These are phyloP conservation scores for Eurytoma adleriae DNA, from an alignment of 2,888 invertebrate genomes.

Conservation along the genomic window DNA sequence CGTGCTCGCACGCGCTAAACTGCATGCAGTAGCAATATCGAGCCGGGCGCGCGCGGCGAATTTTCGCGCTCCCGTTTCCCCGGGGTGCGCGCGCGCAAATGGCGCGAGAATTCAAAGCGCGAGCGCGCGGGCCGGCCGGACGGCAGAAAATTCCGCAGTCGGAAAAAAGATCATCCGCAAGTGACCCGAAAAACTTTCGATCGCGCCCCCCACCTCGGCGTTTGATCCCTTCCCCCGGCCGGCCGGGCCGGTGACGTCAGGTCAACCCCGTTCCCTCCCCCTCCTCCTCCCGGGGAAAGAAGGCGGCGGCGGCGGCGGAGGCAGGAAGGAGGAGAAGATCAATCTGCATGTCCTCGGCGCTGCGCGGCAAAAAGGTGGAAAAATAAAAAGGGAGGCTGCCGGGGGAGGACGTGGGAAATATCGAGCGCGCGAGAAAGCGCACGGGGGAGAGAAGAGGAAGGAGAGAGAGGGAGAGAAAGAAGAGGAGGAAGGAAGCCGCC, in stretches of 20 bases:
- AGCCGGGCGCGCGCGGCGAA: too few relatives aligned
- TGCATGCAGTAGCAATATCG: too few relatives aligned
- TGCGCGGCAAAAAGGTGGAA: slow-evolving; percentile 41
- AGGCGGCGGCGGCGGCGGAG: background rate
- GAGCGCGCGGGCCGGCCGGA: background rate
- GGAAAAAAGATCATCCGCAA: slow-evolving; percentile 28
- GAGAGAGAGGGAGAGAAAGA: slow-evolving; percentile 51
- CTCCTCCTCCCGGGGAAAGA: background rate
- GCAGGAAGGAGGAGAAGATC: slow-evolving; percentile 38
- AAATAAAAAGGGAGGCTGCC: slow-evolving; percentile 2
- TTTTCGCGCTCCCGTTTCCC: background rate
- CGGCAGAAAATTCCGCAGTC: slow-evolving; percentile 3
- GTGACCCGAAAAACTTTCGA: slow-evolving; percentile 53
- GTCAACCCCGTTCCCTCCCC: background rate
- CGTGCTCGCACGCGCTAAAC: too few relatives aligned
- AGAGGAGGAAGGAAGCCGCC: slow-evolving; percentile 50
- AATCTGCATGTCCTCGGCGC: slow-evolving; percentile 53
- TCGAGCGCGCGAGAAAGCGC: slow-evolving; percentile 6
- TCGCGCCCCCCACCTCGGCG: slow-evolving; percentile 8
- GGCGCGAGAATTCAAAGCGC: slow-evolving; percentile 44
- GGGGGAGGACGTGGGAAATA: slow-evolving; percentile 34
- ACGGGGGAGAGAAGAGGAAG: slow-evolving; percentile 42
- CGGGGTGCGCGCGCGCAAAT: background rate
- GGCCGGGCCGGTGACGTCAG: slow-evolving; percentile 14
- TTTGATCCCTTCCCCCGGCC: slow-evolving; percentile 6